Evolutionary conservation across 2,888 invertebrate genomes (phyloP).

Genomic region (Stictocephala bisonia): DNA sequence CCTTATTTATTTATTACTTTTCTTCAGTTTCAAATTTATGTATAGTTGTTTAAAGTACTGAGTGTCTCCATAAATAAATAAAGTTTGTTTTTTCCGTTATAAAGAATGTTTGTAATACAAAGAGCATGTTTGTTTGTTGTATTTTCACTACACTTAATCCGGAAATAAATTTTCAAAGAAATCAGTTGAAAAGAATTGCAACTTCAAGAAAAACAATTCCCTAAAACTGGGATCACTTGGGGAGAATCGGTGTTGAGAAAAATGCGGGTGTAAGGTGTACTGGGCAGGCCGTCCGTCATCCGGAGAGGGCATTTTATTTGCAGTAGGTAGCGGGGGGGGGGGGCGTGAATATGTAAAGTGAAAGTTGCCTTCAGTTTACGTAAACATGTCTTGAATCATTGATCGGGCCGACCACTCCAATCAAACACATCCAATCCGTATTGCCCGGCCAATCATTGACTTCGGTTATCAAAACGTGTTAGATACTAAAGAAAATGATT

Average conservation of each 20-base stretch:
- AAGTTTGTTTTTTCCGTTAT: no score
- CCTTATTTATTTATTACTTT: no score
- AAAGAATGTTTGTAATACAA: no score
- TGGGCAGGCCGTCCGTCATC: slow-evolving; percentile 18
- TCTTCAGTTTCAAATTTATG: no score
- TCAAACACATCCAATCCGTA: slow-evolving; percentile 2
- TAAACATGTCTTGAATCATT: slow-evolving; percentile 33
- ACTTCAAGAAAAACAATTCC: slow-evolving; percentile 22
- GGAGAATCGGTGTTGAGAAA: not conserved
- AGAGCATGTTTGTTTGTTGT: no score
- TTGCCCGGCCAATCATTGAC: no score
- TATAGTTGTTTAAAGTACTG: no score
- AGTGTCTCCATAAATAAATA: no score
- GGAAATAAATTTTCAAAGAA: no score
- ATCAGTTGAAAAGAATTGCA: slow-evolving; percentile 17
- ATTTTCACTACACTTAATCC: no score
- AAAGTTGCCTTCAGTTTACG: slow-evolving; percentile 16
- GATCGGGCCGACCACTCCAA: slow-evolving; percentile 22
- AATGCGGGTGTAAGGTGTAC: slow-evolving; percentile 7
- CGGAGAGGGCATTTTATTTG: slow-evolving; percentile 34
- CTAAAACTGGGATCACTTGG: slow-evolving; percentile 10
- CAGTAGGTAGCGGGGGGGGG: not conserved
- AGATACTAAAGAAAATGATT: no score
- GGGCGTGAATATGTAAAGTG: slow-evolving; percentile 35
- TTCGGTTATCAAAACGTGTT: no score